Evolutionary conservation across 1,140 invertebrate species (phyloP).

Genomic region (Eulimnadia texana): DNA sequence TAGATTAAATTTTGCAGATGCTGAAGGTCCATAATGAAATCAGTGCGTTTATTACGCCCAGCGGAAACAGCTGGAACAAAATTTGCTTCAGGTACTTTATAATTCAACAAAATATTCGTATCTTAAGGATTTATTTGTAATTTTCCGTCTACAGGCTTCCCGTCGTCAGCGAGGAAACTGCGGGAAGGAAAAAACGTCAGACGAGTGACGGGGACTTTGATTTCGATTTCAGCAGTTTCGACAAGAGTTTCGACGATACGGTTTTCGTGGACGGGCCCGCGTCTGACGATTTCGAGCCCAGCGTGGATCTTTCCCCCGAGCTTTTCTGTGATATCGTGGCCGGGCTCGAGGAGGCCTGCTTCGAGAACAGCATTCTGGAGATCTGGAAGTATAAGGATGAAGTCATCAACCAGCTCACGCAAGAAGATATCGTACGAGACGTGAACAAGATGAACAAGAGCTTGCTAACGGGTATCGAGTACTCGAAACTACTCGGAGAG

Average conservation of each 20-base stretch:
- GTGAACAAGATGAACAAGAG: constrained; percentile 39
- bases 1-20: constrained; percentile 4
- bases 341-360: constrained; percentile 40
- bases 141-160: constrained; percentile 12
- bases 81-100: constrained; percentile 46
- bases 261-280: constrained; percentile 10
- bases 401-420: constrained; percentile 37
- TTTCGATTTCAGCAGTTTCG: constrained; percentile 13
- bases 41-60: constrained; percentile 4
- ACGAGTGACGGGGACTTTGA: constrained; percentile 17
- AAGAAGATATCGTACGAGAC: constrained; percentile 42
- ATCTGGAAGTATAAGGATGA: constrained; percentile 47
- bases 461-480: constrained; percentile 21
- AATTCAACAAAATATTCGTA: neutral
- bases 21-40: constrained; percentile 19
- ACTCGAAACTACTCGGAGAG: constrained; percentile 3
- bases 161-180: constrained; percentile 22
- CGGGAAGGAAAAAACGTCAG: constrained; percentile 2
- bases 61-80: constrained; percentile 36
- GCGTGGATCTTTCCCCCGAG: constrained; percentile 33
- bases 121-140: constrained; percentile 19
- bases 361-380: constrained; percentile 47
- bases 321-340: constrained; percentile 42
- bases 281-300: constrained; percentile 30
- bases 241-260: constrained; percentile 15